Evolutionary conservation across 2,797 vertebrate genomes (phyloP).

Genomic region (Acanthiza pusilla): DNA sequence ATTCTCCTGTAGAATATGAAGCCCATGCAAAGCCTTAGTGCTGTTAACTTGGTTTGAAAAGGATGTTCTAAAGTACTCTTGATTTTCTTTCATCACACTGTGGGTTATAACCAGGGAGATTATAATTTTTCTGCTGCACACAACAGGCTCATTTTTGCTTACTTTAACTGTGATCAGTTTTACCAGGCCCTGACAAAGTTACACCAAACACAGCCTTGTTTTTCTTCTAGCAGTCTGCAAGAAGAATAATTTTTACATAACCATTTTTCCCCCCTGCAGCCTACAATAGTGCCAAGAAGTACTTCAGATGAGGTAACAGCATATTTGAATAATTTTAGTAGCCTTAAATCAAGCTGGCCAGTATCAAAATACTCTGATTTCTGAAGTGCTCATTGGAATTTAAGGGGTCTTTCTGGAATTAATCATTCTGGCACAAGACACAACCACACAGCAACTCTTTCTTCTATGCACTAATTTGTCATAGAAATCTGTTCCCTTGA

Average conservation of each 20-base stretch:
- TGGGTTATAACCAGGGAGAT: neutral
- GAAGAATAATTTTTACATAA: neutral
- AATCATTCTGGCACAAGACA: slow-evolving; percentile 10
- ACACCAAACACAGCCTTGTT: neutral
- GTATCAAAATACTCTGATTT: slow-evolving; percentile 7
- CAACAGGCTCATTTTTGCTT: neutral
- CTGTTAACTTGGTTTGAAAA: neutral
- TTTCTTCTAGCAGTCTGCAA: neutral
- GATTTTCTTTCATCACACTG: neutral
- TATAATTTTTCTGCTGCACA: neutral
- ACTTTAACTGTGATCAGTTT: neutral
- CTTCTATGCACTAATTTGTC: slow-evolving; percentile 19
- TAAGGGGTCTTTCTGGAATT: slow-evolving; percentile 21
- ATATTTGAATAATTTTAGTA: neutral
- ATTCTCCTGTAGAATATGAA: neutral
- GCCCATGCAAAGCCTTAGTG: neutral
- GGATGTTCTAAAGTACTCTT: neutral
- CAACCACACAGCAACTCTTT: neutral
- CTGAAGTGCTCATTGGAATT: neutral
- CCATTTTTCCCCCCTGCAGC: neutral
- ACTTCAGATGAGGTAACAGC: neutral
- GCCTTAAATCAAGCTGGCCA: neutral
- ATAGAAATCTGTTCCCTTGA: slow-evolving; percentile 21
- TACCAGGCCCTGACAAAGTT: neutral
- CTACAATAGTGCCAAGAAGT: neutral